A percentile compares a stretch with the other conserved stretches of the same genome.
Conservation (phyloP, 1,140 invertebrate species). For the Pectinophora gossypiella region DNA sequence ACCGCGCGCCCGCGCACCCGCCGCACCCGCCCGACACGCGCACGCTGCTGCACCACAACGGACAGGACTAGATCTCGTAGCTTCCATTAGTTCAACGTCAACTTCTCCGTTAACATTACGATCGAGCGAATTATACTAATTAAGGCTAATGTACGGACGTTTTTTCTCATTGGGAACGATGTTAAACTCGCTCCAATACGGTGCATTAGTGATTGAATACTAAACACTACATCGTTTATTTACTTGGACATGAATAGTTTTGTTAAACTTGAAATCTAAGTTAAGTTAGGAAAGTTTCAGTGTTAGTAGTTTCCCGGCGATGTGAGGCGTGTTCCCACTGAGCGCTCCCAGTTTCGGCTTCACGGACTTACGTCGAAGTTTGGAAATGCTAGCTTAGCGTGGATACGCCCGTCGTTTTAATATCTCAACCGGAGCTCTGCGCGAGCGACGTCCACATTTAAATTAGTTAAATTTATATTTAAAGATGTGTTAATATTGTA, state of each 20-base stretch:
- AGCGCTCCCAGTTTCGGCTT: neutral
- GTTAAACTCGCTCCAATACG: too few species aligned
- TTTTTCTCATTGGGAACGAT: too few species aligned
- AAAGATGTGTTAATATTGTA: slow-evolving; percentile 74
- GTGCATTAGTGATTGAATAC: too few species aligned
- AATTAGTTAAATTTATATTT: slow-evolving; percentile 73
- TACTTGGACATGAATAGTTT: too few species aligned
- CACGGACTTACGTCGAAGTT: neutral
- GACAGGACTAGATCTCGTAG: slow-evolving; percentile 75
- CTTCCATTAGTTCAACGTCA: neutral
- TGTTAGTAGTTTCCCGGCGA: neutral
- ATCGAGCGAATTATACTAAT: too few species aligned
- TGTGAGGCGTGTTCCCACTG: neutral
- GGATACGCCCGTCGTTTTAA: neutral
- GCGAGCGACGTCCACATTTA: slow-evolving; percentile 47
- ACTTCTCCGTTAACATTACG: too few species aligned
- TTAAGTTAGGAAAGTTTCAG: neutral
- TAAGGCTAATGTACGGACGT: too few species aligned
- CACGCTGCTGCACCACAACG: slow-evolving; percentile 79
- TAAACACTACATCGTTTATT: too few species aligned
- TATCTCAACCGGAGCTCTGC: slow-evolving; percentile 17
- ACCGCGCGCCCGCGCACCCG: slow-evolving; percentile 73
- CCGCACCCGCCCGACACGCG: slow-evolving; percentile 75
- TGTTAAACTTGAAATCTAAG: too few species aligned
- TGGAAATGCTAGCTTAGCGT: neutral